Evolutionary conservation across 1,140 invertebrate genomes (phyloP), one percentile per base, ranked within the genome.

Genomic region (Charaxes varanes): DNA sequence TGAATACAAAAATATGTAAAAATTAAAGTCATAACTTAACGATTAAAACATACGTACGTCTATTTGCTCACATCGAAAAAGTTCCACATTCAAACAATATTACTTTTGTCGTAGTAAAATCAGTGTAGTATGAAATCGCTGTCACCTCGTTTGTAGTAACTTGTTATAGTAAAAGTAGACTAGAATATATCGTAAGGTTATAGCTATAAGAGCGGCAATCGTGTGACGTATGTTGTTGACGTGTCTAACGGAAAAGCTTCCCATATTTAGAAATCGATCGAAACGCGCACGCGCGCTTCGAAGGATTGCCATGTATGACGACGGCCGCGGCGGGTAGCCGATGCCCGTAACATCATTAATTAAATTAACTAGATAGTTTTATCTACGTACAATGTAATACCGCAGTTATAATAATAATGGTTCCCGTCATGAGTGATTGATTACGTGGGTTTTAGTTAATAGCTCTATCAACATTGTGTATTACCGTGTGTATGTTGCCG

Each of bases 201-300:
- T 19, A 16, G 5, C 11, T 14, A 26, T 42, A 45, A 40, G 34
- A 51, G 50, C 44, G 26, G 36, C 28, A 41, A 35, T 42, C 37
- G 15, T 12, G 10, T 23, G 14, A 22, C n/a, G 15, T 2, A 16
- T 37, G 22, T 21, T 28, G 33, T 16, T 44, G 21, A 23, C 15
- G 16, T 44, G 32, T 26, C 49, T 64, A 59, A 67, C 41, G 52
- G 50, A 57, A 66, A 65, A 60, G 52, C 50, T 57, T 55, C 37
- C 38, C 45, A 51, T 61, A 60, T 61, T 64, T 51, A 60, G 44
- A 58, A 63, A 74, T 71, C 67, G 53, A 74, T 74, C 22, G 44
- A 36, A 43, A 28, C 22, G 60, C 61, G 63, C 70, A 65, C 50
- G 70, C 70, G 67, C 50, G 24, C 11, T 60, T 18, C 13, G 40